A percentile compares a stretch with the other conserved stretches of the same genome.
Conservation (phyloP, 2,888 invertebrate genomes). For the Nysson spinosus region DNA sequence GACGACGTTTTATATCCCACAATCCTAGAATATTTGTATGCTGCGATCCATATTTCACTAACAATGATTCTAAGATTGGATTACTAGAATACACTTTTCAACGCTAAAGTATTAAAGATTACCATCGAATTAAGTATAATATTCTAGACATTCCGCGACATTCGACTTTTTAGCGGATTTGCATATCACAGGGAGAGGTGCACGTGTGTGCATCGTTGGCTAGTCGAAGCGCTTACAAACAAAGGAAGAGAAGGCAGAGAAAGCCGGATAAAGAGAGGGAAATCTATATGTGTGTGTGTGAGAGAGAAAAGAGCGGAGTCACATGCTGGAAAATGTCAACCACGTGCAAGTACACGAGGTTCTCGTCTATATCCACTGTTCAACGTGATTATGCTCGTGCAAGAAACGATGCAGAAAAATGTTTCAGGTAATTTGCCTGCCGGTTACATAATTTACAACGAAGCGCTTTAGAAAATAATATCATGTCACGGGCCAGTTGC, state of each 20-base stretch:
- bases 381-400: constrained; percentile 44
- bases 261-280: too few species aligned
- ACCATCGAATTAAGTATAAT: too few species aligned
- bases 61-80: too few species aligned
- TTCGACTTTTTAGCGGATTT: constrained; percentile 19
- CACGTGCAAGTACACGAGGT: constrained; percentile 66
- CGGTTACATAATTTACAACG: constrained; percentile 31
- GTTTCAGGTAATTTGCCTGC: constrained; percentile 39
- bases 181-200: constrained; percentile 14
- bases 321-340: constrained; percentile 66
- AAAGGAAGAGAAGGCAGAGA: constrained; percentile 9
- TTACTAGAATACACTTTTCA: too few species aligned
- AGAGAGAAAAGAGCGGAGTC: constrained; percentile 43
- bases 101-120: too few species aligned
- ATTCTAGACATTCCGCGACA: too few species aligned
- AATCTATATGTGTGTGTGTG: too few species aligned
- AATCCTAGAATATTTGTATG: too few species aligned
- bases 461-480: constrained; percentile 16
- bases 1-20: too few species aligned
- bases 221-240: constrained; percentile 23
- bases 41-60: too few species aligned
- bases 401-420: constrained; percentile 50
- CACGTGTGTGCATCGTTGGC: constrained; percentile 35
- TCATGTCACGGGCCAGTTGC: constrained; percentile 12
- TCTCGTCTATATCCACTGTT: constrained; percentile 38